Evolutionary conservation across 2,888 invertebrate species (phyloP).

Genomic region (Pherbina coryleti): DNA sequence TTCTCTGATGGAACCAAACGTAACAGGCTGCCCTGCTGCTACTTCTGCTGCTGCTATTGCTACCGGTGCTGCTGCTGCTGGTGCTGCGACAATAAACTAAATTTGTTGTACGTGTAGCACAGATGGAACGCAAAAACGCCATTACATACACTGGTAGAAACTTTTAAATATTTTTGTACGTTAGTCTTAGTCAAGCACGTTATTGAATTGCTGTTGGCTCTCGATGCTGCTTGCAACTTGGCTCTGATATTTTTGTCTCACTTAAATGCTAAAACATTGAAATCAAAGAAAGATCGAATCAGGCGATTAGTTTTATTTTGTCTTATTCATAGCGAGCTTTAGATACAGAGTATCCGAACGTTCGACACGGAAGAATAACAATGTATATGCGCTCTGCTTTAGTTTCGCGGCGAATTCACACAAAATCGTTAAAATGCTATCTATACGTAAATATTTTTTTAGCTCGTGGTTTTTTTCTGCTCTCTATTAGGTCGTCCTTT

Average conservation of each 20-base stretch:
- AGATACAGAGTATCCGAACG: neutral
- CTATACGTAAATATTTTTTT: neutral
- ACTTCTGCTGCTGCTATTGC: conserved; percentile 46
- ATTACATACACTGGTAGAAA: conserved; percentile 60
- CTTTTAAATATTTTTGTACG: neutral
- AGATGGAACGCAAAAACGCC: conserved; percentile 69
- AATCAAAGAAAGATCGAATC: neutral
- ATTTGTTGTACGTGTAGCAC: conserved; percentile 64
- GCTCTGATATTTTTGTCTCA: neutral
- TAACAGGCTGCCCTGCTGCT: conserved; percentile 40
- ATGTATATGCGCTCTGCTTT: neutral
- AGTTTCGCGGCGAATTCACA: conserved; percentile 44
- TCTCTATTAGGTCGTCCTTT: conserved; percentile 1
- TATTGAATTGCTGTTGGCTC: neutral
- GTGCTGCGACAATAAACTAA: conserved; percentile 59
- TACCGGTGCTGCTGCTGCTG: conserved; percentile 41
- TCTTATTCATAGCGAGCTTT: neutral
- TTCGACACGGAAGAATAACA: neutral
- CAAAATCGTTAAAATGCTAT: conserved; percentile 40
- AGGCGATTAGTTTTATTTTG: neutral
- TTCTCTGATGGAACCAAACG: conserved; percentile 37
- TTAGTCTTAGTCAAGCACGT: neutral
- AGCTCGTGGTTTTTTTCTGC: neutral
- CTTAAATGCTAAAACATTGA: conserved; percentile 2
- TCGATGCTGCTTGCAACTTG: neutral